phyloP scores from a whole-genome alignment of 92 coral and sea anemone species.

The Porites cylindrica region DNA sequence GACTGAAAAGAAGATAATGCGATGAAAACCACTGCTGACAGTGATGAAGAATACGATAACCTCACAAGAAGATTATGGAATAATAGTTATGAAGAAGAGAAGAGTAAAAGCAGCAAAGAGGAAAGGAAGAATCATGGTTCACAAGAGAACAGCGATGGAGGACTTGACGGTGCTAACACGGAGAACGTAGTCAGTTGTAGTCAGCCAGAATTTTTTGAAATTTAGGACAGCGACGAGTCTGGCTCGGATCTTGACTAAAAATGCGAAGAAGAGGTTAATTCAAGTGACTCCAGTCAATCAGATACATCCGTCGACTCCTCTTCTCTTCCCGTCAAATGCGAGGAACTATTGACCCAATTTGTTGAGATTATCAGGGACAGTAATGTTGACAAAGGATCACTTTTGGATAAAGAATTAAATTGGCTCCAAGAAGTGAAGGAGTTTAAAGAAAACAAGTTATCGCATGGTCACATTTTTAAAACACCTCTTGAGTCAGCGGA shows the following conservation, averaged over 20 bases:
- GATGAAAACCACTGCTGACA: slow-evolving; percentile 9
- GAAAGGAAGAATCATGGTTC: neutral
- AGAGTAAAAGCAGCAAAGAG: slow-evolving; percentile 9
- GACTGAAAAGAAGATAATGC: neutral
- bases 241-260: slow-evolving; percentile 12
- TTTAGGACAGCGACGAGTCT: slow-evolving; percentile 1
- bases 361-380: slow-evolving; percentile 56
- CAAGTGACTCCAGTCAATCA: slow-evolving; percentile 5
- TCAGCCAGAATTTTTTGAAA: too few species aligned
- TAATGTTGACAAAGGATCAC: slow-evolving; percentile 27
- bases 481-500: slow-evolving; percentile 28
- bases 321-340: neutral
- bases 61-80: slow-evolving; percentile 28
- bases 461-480: slow-evolving; percentile 47
- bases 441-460: slow-evolving; percentile 34
- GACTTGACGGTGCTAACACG: too few species aligned
- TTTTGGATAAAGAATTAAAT: slow-evolving; percentile 32
- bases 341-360: slow-evolving; percentile 38
- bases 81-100: neutral
- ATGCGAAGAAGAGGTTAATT: slow-evolving; percentile 4
- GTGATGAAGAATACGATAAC: slow-evolving; percentile 29
- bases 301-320: neutral
- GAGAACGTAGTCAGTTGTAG: too few species aligned
- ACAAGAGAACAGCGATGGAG: too few species aligned
- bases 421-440: slow-evolving; percentile 34